phyloP scores from a whole-genome alignment of 2,113 vertebrate genomes.

The Channa maculata region DNA sequence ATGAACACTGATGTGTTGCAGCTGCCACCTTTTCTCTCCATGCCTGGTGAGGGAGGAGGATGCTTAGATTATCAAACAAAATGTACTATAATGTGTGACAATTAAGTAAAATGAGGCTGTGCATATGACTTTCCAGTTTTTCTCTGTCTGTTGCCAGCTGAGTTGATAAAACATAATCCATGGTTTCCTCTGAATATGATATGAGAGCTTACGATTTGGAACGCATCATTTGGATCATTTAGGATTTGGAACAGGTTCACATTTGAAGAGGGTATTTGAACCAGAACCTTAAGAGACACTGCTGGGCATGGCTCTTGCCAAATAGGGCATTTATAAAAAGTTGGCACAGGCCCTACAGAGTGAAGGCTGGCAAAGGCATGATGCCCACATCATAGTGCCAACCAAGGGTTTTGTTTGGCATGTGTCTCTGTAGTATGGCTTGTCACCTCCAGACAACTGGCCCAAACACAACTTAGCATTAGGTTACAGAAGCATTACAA shows the following conservation, averaged over 20 bases:
- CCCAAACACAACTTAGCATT: constrained; percentile 73
- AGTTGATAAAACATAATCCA: constrained; percentile 79
- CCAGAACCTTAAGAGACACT: constrained; percentile 81
- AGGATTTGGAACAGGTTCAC: constrained; percentile 76
- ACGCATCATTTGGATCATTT: constrained; percentile 79
- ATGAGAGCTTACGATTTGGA: constrained; percentile 80
- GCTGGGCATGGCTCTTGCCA: constrained; percentile 77
- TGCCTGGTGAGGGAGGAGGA: constrained; percentile 25
- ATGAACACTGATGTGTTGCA: constrained; percentile 41
- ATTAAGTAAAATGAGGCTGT: constrained; percentile 64
- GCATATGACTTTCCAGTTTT: constrained; percentile 68
- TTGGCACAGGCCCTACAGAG: constrained; percentile 74
- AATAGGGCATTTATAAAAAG: constrained; percentile 83
- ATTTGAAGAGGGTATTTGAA: constrained; percentile 80
- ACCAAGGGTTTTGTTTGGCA: constrained; percentile 80
- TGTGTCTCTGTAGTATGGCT: constrained; percentile 73
- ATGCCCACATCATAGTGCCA: constrained; percentile 75
- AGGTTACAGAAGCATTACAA: constrained; percentile 67
- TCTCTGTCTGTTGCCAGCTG: constrained; percentile 72
- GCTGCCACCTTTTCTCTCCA: constrained; percentile 52
- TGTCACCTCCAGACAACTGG: constrained; percentile 73
- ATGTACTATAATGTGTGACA: constrained; percentile 60
- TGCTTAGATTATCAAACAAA: constrained; percentile 66
- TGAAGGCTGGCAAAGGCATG: constrained; percentile 78
- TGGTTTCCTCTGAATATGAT: constrained; percentile 76